These are phyloP conservation scores for Eurystomus glaucurus DNA, from an alignment of 2,797 vertebrate species.

Conservation along the genomic window DNA sequence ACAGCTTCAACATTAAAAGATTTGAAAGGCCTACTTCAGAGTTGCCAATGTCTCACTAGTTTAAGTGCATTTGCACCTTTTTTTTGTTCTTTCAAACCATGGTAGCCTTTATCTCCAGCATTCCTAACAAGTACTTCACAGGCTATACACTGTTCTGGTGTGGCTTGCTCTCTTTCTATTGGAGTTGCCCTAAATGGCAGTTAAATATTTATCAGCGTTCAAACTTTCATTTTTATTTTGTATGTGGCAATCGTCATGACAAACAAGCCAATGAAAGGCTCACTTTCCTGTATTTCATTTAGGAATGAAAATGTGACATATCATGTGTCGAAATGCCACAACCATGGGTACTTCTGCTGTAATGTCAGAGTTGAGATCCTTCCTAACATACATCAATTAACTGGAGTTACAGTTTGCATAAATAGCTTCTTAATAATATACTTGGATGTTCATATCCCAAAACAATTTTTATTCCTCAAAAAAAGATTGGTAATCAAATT, in stretches of 20 bases:
- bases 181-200: not conserved
- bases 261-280: not conserved
- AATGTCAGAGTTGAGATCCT: not conserved
- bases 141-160: fast-evolving
- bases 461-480: not conserved
- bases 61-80: fast-evolving
- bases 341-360: fast-evolving
- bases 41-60: not conserved
- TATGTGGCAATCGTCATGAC: not conserved
- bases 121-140: not conserved
- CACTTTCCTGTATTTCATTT: not conserved
- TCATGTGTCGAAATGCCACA: not conserved
- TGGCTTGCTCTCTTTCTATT: not conserved
- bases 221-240: not conserved
- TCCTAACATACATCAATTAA: fast-evolving
- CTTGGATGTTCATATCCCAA: not conserved
- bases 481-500: fast-evolving
- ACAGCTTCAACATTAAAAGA: not conserved
- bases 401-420: not conserved
- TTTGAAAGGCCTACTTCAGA: not conserved
- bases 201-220: not conserved
- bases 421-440: not conserved
- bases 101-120: fast-evolving
- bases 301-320: not conserved
- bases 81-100: not conserved